Percentiles rank a stretch among this genome's conserved stretches.
These are phyloP conservation scores for Clarias magur DNA, from an alignment of 2,113 vertebrate species.

Conservation along the genomic window DNA sequence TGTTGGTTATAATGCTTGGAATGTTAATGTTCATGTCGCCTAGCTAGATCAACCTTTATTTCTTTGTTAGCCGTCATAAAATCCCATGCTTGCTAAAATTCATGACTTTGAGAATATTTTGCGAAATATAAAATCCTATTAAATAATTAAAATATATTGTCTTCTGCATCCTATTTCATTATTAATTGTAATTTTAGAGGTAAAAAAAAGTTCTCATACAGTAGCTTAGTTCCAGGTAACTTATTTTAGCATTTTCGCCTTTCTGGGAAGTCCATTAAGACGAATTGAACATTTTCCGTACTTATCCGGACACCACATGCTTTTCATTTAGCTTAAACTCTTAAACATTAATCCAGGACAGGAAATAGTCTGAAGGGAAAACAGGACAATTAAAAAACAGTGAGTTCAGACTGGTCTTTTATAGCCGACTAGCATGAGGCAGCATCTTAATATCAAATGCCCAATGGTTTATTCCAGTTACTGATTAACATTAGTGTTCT, in stretches of 20 bases:
- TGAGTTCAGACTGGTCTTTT: slow-evolving; percentile 45
- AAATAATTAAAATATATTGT: too few species aligned
- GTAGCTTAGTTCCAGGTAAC: not conserved
- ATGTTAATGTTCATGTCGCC: not conserved
- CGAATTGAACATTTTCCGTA: slow-evolving; percentile 54
- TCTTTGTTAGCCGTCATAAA: not conserved
- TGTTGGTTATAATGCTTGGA: not conserved
- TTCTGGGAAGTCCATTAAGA: slow-evolving; percentile 58
- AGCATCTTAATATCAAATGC: slow-evolving; percentile 61
- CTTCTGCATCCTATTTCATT: not conserved
- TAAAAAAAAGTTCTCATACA: not conserved
- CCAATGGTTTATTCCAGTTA: slow-evolving; percentile 56
- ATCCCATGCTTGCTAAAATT: not conserved
- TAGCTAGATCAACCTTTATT: not conserved
- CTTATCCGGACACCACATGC: slow-evolving; percentile 53
- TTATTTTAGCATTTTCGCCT: slow-evolving; percentile 33
- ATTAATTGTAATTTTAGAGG: not conserved
- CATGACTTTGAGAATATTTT: not conserved
- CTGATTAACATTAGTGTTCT: slow-evolving; percentile 60
- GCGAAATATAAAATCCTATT: not conserved
- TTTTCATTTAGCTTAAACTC: slow-evolving; percentile 59
- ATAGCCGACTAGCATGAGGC: slow-evolving; percentile 41
- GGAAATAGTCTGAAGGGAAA: slow-evolving; percentile 41
- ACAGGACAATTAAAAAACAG: slow-evolving; percentile 46
- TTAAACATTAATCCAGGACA: slow-evolving; percentile 53